These are phyloP conservation scores for Moxostoma hubbsi DNA, from an alignment of 2,797 vertebrate species.

Conservation along the genomic window DNA sequence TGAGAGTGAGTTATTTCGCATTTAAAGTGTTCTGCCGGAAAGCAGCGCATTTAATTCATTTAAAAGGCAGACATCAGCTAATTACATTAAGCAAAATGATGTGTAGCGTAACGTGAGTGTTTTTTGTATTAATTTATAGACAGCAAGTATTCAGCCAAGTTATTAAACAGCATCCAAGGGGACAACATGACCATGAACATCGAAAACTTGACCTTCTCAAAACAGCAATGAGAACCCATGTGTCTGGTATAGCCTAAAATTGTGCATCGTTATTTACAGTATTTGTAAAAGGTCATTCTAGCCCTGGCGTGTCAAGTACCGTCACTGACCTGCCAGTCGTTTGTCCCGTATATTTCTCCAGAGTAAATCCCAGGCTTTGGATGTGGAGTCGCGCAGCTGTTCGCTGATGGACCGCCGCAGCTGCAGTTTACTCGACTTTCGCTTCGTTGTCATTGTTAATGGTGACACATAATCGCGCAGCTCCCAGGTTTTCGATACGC, in stretches of 20 bases:
- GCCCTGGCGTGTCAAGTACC: background rate
- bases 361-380: slow-evolving; percentile 91
- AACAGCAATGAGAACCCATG: slow-evolving; percentile 63
- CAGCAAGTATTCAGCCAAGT: background rate
- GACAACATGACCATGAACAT: slow-evolving; percentile 8
- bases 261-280: background rate
- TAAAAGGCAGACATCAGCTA: slow-evolving; percentile 63
- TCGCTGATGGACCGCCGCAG: slow-evolving; percentile 88
- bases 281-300: background rate
- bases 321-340: slow-evolving; percentile 89
- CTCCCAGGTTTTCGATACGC: slow-evolving; percentile 54
- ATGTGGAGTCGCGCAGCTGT: slow-evolving; percentile 87
- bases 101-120: slow-evolving; percentile 48
- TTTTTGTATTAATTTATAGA: slow-evolving; percentile 26
- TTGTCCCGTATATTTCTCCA: slow-evolving; percentile 90
- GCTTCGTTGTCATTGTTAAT: slow-evolving; percentile 73
- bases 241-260: slow-evolving; percentile 23
- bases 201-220: slow-evolving; percentile 75
- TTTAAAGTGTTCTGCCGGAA: slow-evolving; percentile 54
- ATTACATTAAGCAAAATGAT: slow-evolving; percentile 15
- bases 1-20: background rate
- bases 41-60: slow-evolving; percentile 63
- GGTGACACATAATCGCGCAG: slow-evolving; percentile 48
- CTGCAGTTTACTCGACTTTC: slow-evolving; percentile 74
- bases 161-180: background rate